These are phyloP conservation scores for Scomber colias DNA, from an alignment of 2,113 vertebrate species.

Conservation along the genomic window DNA sequence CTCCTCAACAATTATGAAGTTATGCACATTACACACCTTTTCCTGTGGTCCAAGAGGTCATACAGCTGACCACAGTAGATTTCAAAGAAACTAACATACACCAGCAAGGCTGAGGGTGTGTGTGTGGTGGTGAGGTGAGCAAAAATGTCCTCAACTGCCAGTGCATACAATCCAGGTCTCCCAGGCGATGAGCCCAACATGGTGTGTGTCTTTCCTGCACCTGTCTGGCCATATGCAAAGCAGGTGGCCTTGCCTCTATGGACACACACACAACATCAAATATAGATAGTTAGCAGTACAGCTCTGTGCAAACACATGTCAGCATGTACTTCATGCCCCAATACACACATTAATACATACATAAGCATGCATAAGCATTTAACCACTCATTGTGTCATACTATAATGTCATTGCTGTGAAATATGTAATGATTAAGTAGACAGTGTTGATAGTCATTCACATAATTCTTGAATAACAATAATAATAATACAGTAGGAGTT, in stretches of 20 bases:
- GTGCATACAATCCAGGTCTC: conserved; percentile 89
- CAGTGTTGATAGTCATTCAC: no score
- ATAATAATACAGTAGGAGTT: no score
- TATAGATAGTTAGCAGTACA: neutral
- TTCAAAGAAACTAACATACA: conserved; percentile 95
- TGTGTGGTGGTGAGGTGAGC: conserved; percentile 76
- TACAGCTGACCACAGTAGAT: conserved; percentile 96
- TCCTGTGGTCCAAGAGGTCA: conserved; percentile 91
- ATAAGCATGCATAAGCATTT: neutral
- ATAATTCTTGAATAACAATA: no score
- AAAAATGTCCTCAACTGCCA: conserved; percentile 93
- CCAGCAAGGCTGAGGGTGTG: conserved; percentile 66
- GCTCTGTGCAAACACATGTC: neutral
- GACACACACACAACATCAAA: conserved; percentile 29
- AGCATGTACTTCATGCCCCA: no score
- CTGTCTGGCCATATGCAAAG: conserved; percentile 95
- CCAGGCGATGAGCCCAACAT: conserved; percentile 90
- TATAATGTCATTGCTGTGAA: no score
- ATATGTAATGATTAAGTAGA: no score
- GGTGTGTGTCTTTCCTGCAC: conserved; percentile 95
- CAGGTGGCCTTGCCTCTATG: conserved; percentile 92
- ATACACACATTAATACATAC: neutral
- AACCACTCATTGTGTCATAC: no score
- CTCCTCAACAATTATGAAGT: no score
- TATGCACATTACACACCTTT: conserved; percentile 84